Evolutionary conservation across 2,888 invertebrate species (phyloP).

Genomic region (Acanthosoma haemorrhoidale): DNA sequence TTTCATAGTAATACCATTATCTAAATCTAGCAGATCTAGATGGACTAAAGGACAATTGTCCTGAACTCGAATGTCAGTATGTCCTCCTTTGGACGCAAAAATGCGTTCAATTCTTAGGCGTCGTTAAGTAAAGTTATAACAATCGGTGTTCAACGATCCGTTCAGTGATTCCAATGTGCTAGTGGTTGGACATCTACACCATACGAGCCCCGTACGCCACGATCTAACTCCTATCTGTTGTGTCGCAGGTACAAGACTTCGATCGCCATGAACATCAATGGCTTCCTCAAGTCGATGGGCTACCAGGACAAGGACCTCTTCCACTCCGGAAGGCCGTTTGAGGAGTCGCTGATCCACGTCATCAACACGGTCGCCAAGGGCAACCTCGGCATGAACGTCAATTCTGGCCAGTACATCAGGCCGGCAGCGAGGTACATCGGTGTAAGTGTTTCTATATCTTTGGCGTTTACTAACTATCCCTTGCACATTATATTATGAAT

Average conservation of each 20-base stretch:
- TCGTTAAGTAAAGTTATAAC: too few species aligned
- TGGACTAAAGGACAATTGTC: too few species aligned
- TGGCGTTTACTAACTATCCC: neutral
- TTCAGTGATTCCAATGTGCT: too few species aligned
- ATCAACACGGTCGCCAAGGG: constrained; percentile 63
- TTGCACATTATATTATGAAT: too few species aligned
- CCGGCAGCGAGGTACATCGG: constrained; percentile 67
- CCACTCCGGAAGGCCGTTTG: constrained; percentile 58
- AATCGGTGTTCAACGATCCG: too few species aligned
- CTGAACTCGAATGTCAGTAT: too few species aligned
- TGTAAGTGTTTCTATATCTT: constrained; percentile 46
- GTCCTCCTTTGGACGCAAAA: too few species aligned
- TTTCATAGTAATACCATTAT: too few species aligned
- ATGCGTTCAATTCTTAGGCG: too few species aligned
- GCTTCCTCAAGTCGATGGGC: constrained; percentile 68
- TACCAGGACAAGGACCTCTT: constrained; percentile 66
- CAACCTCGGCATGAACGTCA: constrained; percentile 64
- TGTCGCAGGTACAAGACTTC: constrained; percentile 64
- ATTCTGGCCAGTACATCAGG: constrained; percentile 67
- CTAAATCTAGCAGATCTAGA: too few species aligned
- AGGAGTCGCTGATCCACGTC: constrained; percentile 64
- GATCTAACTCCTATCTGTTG: constrained; percentile 34
- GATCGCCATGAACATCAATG: constrained; percentile 65
- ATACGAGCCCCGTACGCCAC: too few species aligned
- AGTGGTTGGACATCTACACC: too few species aligned